A percentile compares a stretch with the other conserved stretches of the same genome.
Conservation (phyloP, 2,888 invertebrate genomes). For the Cataglyphis altisquamis region DNA sequence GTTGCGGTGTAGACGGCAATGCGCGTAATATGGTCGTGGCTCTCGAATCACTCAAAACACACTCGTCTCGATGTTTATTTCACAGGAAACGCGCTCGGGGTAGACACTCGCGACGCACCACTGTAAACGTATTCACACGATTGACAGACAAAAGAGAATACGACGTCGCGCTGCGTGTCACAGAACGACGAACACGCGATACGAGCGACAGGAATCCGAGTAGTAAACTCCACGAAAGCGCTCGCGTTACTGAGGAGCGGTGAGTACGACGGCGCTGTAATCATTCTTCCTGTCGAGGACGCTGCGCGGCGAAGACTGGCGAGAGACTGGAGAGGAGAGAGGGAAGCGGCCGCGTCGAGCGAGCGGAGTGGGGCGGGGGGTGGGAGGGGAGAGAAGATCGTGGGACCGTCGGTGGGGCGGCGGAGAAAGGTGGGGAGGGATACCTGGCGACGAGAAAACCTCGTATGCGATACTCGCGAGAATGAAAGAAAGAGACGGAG, state of each 20-base stretch:
- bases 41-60: slow-evolving; percentile 30
- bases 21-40: background rate
- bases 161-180: slow-evolving; percentile 62
- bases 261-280: slow-evolving; percentile 80
- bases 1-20: background rate
- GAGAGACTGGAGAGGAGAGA: slow-evolving; percentile 6
- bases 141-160: slow-evolving; percentile 20
- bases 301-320: slow-evolving; percentile 34
- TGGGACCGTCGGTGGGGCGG: slow-evolving; percentile 53
- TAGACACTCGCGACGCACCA: slow-evolving; percentile 1
- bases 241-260: slow-evolving; percentile 84
- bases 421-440: slow-evolving; percentile 20
- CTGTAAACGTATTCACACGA: slow-evolving; percentile 24
- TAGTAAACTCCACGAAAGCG: slow-evolving; percentile 80
- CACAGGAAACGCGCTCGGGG: background rate
- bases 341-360: slow-evolving; percentile 51
- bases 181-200: slow-evolving; percentile 52
- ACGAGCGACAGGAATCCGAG: slow-evolving; percentile 44
- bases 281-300: slow-evolving; percentile 71
- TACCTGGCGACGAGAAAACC: slow-evolving; percentile 61
- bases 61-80: slow-evolving; percentile 7
- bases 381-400: slow-evolving; percentile 54
- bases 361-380: slow-evolving; percentile 43
- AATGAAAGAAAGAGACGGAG: slow-evolving; percentile 62
- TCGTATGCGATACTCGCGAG: slow-evolving; percentile 69